These are phyloP conservation scores for Copidosoma floridanum DNA, from an alignment of 1,140 invertebrate genomes.

Conservation along the genomic window DNA sequence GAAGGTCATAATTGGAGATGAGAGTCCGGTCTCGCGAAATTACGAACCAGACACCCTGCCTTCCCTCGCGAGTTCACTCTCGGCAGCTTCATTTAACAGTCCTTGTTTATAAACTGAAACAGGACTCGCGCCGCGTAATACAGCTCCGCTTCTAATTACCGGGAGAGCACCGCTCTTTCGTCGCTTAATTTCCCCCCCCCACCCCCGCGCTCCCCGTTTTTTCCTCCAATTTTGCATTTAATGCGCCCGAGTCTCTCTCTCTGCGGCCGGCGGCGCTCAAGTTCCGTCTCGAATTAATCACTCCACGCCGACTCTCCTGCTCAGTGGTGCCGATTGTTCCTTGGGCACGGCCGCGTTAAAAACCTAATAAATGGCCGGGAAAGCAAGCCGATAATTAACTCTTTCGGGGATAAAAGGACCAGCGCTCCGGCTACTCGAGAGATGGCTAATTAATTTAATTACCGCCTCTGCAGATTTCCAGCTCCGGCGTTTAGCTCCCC, in stretches of 20 bases:
- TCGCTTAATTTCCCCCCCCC: constrained; percentile 3
- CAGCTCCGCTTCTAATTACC: constrained; percentile 52
- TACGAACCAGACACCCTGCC: not conserved
- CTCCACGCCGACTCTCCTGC: constrained; percentile 30
- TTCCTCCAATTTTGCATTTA: constrained; percentile 5
- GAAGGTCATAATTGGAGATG: not conserved
- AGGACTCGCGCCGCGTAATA: constrained; percentile 46
- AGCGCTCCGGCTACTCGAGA: constrained; percentile 40
- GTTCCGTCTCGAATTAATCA: constrained; percentile 41
- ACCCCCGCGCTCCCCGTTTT: constrained; percentile 8
- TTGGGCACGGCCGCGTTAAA: constrained; percentile 33
- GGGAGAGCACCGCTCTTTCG: constrained; percentile 29
- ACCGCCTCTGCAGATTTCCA: constrained; percentile 35
- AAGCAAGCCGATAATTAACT: constrained; percentile 39
- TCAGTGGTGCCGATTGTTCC: constrained; percentile 39
- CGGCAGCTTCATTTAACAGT: constrained; percentile 50
- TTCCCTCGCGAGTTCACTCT: constrained; percentile 1
- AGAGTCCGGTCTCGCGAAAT: not conserved
- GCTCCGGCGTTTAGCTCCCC: no score
- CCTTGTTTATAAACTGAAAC: constrained; percentile 55
- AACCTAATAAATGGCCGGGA: constrained; percentile 44
- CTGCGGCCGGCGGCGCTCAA: constrained; percentile 28
- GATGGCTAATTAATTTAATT: constrained; percentile 56
- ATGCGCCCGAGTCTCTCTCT: not conserved
- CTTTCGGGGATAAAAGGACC: not conserved